A percentile compares a stretch with the other conserved stretches of the same genome.
phyloP scores from a whole-genome alignment of 2,113 vertebrate species.

The Uropsilus gracilis region DNA sequence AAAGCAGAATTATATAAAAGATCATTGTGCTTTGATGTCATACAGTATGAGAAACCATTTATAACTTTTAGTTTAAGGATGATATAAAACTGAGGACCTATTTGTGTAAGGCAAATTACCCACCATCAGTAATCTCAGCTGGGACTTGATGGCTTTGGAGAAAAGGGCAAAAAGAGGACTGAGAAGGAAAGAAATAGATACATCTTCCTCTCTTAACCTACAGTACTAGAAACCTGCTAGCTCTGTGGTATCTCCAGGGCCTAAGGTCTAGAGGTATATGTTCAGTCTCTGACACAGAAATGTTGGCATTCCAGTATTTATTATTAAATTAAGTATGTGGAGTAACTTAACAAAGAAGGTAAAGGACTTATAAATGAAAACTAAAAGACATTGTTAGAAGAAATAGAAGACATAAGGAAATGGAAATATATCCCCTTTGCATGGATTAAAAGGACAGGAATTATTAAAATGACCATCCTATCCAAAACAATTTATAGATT shows the following conservation, averaged over 20 bases:
- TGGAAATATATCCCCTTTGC: too few relatives aligned
- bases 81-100: not conserved
- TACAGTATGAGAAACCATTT: not conserved
- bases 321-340: too few relatives aligned
- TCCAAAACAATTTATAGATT: too few relatives aligned
- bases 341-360: too few relatives aligned
- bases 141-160: not conserved
- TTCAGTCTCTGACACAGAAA: accelerated
- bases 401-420: too few relatives aligned
- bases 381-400: too few relatives aligned
- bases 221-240: not conserved
- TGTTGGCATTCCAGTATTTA: not conserved
- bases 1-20: not conserved
- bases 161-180: not conserved
- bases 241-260: not conserved
- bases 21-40: not conserved
- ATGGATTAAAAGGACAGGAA: too few relatives aligned
- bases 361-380: too few relatives aligned
- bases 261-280: not conserved
- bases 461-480: too few relatives aligned
- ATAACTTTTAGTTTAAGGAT: not conserved
- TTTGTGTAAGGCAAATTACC: not conserved
- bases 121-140: not conserved
- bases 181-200: not conserved
- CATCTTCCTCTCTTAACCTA: not conserved